Evolutionary conservation across 2,888 invertebrate species (phyloP).

Genomic region (Orthosia gracilis): DNA sequence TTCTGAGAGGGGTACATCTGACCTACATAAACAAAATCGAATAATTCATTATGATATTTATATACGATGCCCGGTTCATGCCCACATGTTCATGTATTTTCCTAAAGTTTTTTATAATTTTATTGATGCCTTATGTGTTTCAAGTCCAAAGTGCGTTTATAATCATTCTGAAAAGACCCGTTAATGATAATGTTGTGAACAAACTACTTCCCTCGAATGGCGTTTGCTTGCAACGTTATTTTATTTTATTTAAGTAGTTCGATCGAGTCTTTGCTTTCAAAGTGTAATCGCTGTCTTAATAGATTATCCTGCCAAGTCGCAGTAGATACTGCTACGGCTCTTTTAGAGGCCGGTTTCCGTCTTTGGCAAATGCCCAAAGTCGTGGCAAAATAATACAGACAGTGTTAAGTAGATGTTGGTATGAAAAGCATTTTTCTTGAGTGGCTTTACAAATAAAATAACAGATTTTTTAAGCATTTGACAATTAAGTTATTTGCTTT

Average conservation of each 20-base stretch:
- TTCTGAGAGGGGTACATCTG: too few species aligned
- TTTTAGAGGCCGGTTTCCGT: constrained; percentile 44
- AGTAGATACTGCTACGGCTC: constrained; percentile 61
- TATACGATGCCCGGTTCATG: not conserved
- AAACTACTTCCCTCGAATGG: not conserved
- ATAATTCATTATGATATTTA: not conserved
- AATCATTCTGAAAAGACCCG: too few species aligned
- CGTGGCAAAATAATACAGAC: constrained; percentile 13
- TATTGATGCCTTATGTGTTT: not conserved
- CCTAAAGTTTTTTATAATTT: not conserved
- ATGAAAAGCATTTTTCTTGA: constrained; percentile 16
- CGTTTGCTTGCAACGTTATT: not conserved
- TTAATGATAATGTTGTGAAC: not conserved
- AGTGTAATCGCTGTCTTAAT: not conserved
- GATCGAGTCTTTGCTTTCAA: not conserved
- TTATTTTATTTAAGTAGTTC: not conserved
- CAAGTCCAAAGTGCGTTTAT: not conserved
- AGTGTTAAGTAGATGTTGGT: not conserved
- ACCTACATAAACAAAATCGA: too few species aligned
- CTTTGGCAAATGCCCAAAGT: constrained; percentile 48
- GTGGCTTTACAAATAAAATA: constrained; percentile 5
- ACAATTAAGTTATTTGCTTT: not conserved
- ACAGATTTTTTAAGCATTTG: not conserved
- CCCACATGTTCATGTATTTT: constrained; percentile 8
- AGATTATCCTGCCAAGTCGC: constrained; percentile 46